These are phyloP conservation scores for Agrochola litura DNA, from an alignment of 2,888 invertebrate species.

Conservation along the genomic window DNA sequence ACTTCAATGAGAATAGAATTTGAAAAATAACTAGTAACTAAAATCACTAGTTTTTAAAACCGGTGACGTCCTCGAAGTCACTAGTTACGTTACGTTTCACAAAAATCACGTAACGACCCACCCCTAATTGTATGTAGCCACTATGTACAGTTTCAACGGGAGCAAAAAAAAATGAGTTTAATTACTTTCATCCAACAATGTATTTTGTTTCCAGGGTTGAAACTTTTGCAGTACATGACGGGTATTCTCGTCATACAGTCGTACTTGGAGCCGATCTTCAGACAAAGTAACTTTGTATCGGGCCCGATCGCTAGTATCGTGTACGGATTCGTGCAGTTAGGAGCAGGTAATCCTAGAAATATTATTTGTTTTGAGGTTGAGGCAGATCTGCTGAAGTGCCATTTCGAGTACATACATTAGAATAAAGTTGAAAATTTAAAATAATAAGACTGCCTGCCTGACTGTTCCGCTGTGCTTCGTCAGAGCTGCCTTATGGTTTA, in stretches of 20 bases:
- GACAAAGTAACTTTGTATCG: conserved; percentile 88
- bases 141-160: background rate
- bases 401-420: background rate
- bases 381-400: background rate
- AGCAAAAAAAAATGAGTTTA: background rate
- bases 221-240: conserved; percentile 91
- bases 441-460: background rate
- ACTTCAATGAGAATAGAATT: too few species aligned
- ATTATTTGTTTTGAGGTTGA: background rate
- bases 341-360: conserved; percentile 82
- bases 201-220: conserved; percentile 83
- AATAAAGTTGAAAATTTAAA: background rate
- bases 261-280: conserved; percentile 91
- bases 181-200: background rate
- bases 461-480: background rate
- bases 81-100: too few species aligned
- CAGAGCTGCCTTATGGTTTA: background rate
- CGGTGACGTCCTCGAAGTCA: too few species aligned
- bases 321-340: conserved; percentile 90
- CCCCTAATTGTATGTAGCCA: background rate
- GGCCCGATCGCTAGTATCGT: conserved; percentile 90
- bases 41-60: too few species aligned
- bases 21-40: too few species aligned
- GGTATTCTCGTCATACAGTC: conserved; percentile 91
- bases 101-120: too few species aligned